A percentile compares a stretch with the other conserved stretches of the same genome.
These are phyloP conservation scores for Todiramphus chloris DNA, from an alignment of 2,113 vertebrate genomes.

Conservation along the genomic window DNA sequence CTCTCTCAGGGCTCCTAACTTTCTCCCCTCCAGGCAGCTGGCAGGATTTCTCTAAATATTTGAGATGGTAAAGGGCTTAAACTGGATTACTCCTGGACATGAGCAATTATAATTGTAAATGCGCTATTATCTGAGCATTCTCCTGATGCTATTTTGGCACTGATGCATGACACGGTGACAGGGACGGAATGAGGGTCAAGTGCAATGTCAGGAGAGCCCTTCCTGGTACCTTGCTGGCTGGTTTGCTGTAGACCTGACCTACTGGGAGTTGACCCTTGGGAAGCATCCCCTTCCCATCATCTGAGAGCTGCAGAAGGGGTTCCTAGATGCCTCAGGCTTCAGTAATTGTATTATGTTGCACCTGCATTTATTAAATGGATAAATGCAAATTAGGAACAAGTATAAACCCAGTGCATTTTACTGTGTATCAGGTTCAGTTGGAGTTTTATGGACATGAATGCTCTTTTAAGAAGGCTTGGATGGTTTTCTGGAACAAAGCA, in stretches of 20 bases:
- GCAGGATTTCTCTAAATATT: conserved; percentile 63
- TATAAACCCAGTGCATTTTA: not conserved
- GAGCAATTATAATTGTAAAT: conserved; percentile 60
- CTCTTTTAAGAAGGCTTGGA: not conserved
- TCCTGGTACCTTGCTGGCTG: not conserved
- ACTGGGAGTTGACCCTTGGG: not conserved
- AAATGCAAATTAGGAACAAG: not conserved
- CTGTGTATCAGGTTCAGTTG: not conserved
- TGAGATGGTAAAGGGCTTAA: conserved; percentile 54
- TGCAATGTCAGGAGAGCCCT: not conserved
- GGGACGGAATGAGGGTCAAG: not conserved
- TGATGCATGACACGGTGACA: not conserved
- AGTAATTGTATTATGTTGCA: not conserved
- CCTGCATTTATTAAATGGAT: not conserved
- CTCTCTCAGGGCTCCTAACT: conserved; percentile 45
- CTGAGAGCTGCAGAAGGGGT: not conserved
- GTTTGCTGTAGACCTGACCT: not conserved
- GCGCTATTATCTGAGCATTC: not conserved
- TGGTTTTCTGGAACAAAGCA: not conserved
- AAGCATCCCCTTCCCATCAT: not conserved
- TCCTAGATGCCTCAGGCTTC: not conserved
- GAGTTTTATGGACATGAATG: not conserved
- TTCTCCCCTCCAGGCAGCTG: conserved; percentile 45
- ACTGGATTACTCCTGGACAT: conserved; percentile 47
- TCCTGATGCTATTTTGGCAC: not conserved